These are phyloP conservation scores for Ciona savignyi DNA, from an alignment of 23 tunicate species.

Conservation along the genomic window DNA sequence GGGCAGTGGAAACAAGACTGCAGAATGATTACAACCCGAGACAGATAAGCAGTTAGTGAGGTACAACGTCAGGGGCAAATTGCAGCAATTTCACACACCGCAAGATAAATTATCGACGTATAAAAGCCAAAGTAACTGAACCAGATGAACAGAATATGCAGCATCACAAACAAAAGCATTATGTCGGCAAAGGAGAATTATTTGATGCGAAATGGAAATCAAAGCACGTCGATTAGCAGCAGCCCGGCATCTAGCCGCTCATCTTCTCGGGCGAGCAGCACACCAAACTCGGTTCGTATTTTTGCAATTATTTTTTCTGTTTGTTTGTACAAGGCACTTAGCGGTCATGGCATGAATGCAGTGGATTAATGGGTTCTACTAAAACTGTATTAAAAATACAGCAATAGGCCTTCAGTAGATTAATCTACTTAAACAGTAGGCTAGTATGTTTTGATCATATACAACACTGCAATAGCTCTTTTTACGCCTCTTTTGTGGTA, in stretches of 20 bases:
- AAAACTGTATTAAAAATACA: too few species aligned
- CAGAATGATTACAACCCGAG: not conserved
- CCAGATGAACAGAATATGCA: not conserved
- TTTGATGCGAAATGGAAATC: constrained; percentile 1
- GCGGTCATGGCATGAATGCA: too few species aligned
- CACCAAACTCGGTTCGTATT: constrained; percentile 28
- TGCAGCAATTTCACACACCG: not conserved
- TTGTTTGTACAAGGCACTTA: too few species aligned
- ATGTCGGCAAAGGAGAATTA: constrained; percentile 4
- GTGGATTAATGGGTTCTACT: too few species aligned
- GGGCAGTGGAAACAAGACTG: not conserved
- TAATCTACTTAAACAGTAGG: too few species aligned
- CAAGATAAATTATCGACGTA: not conserved
- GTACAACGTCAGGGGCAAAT: not conserved
- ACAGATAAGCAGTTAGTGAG: not conserved
- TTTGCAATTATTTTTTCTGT: too few species aligned
- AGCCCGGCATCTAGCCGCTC: constrained; percentile 50
- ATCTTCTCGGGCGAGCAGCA: constrained; percentile 45
- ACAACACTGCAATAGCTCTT: too few species aligned
- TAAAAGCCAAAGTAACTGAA: too few species aligned
- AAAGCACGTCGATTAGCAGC: constrained; percentile 14
- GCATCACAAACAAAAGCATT: not conserved
- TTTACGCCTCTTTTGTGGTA: too few species aligned
- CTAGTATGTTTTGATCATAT: too few species aligned
- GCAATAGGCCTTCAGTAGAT: too few species aligned